Evolutionary conservation across 2,888 invertebrate species (phyloP).

Genomic region (Drosophila nr. perissopoda): DNA sequence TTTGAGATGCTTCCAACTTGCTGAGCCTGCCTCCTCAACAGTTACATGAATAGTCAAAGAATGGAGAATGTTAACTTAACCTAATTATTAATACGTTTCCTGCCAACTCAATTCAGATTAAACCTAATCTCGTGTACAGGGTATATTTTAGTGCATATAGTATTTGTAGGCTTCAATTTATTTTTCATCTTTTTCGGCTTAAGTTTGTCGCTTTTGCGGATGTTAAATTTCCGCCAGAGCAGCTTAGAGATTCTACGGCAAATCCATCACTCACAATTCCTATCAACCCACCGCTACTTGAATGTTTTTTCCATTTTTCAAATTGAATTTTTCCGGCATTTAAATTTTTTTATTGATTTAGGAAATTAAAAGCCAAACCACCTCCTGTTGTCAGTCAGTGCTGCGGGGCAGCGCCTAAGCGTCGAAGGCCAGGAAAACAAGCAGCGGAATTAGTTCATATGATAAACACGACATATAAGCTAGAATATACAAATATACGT

Average conservation of each 20-base stretch:
- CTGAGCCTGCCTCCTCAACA: neutral
- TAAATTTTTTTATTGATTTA: slow-evolving; percentile 63
- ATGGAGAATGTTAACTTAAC: neutral
- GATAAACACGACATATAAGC: slow-evolving; percentile 28
- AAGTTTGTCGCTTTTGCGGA: slow-evolving; percentile 38
- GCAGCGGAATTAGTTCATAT: slow-evolving; percentile 48
- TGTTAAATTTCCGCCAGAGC: slow-evolving; percentile 60
- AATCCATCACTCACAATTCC: slow-evolving; percentile 53
- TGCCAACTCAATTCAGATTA: neutral
- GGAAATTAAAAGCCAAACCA: slow-evolving; percentile 53
- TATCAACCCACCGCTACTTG: neutral
- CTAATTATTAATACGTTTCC: neutral
- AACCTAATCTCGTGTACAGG: neutral
- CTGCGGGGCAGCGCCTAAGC: slow-evolving; percentile 12
- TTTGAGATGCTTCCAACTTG: slow-evolving; percentile 36
- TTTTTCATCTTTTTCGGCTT: neutral
- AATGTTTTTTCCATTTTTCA: slow-evolving; percentile 48
- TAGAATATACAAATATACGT: neutral
- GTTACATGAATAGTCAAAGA: neutral
- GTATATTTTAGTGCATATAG: neutral
- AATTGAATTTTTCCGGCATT: slow-evolving; percentile 66
- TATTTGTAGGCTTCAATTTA: neutral
- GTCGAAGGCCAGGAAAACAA: slow-evolving; percentile 13
- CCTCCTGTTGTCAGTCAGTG: slow-evolving; percentile 35
- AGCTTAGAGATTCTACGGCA: slow-evolving; percentile 18